A percentile compares a stretch with the other conserved stretches of the same genome.
Evolutionary conservation across 2,888 invertebrate genomes (phyloP).

Genomic region (Drosophila bunnanda): DNA sequence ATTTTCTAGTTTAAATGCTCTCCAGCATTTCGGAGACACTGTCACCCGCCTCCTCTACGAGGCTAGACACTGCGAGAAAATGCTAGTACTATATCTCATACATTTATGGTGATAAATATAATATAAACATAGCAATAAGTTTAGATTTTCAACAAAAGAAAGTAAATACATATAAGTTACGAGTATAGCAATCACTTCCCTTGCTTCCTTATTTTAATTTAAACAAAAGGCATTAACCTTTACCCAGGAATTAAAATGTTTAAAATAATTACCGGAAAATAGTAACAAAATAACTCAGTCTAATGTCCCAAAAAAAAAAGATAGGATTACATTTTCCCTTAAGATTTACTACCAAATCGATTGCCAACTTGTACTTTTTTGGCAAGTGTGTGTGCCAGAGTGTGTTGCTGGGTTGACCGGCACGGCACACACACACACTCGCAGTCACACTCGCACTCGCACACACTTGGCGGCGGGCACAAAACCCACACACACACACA

Average conservation of each 20-base stretch:
- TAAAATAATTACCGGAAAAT: background rate
- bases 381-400: constrained; percentile 3
- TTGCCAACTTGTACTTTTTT: constrained; percentile 8
- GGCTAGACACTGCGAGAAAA: background rate
- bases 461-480: background rate
- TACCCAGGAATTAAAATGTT: no score
- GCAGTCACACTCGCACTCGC: background rate
- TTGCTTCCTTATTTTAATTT: no score
- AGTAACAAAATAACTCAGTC: background rate
- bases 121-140: background rate
- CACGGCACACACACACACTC: constrained; percentile 3
- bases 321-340: background rate
- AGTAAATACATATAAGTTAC: no score
- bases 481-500: constrained; percentile 30
- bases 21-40: constrained; percentile 25
- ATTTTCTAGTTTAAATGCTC: constrained; percentile 35
- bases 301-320: background rate
- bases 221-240: no score
- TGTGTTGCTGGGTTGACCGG: constrained; percentile 19
- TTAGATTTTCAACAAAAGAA: background rate
- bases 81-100: background rate
- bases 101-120: background rate
- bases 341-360: constrained; percentile 10
- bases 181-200: no score
- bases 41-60: background rate